Evolutionary conservation across 2,113 vertebrate species (phyloP).

Genomic region (Gobio gobio): DNA sequence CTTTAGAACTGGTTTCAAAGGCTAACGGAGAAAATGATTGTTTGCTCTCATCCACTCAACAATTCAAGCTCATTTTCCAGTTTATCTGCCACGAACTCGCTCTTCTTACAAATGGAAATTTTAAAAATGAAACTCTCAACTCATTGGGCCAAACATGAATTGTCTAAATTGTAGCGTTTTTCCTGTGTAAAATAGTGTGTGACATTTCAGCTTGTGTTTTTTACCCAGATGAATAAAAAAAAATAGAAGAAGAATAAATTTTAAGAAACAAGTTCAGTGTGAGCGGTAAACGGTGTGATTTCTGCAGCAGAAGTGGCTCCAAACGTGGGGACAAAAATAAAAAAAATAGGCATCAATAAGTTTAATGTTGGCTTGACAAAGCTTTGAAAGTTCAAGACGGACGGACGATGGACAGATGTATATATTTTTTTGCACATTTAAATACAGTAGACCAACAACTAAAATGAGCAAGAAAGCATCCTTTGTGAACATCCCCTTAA

Average conservation of each 20-base stretch:
- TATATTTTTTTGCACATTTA: background rate
- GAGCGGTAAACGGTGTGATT: background rate
- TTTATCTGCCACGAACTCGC: background rate
- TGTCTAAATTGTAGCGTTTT: background rate
- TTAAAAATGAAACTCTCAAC: background rate
- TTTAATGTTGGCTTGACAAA: no score
- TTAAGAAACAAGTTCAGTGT: background rate
- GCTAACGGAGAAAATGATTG: background rate
- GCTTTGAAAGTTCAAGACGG: no score
- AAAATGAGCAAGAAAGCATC: background rate
- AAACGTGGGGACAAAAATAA: background rate
- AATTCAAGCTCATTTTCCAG: background rate
- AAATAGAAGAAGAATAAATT: background rate
- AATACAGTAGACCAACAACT: background rate
- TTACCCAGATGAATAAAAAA: background rate
- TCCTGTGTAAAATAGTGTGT: background rate
- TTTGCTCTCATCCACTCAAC: background rate
- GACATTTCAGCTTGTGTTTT: background rate
- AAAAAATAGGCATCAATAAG: background rate
- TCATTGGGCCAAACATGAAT: background rate
- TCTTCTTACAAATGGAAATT: background rate
- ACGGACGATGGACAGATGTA: background rate
- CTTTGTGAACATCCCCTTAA: background rate
- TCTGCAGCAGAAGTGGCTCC: no score
- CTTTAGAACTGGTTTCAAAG: conserved; percentile 5